Conservation (phyloP, 2,888 invertebrate genomes). For the Fissipunctia ypsillon region DNA sequence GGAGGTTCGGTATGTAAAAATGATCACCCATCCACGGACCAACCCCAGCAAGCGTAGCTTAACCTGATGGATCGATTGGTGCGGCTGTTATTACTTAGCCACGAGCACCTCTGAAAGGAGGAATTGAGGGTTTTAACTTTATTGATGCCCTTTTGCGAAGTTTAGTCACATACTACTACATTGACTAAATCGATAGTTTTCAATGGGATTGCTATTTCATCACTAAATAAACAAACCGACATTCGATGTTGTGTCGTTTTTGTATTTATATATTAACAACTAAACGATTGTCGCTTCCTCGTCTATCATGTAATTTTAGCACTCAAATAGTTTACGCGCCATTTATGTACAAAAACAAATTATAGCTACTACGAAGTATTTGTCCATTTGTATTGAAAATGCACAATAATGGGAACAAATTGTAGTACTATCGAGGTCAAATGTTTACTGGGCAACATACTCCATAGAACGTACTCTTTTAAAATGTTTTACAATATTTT, state of each 20-base stretch:
- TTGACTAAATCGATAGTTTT: background rate
- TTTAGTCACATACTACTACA: background rate
- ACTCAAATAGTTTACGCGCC: conserved; percentile 27
- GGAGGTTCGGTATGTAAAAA: too few relatives aligned
- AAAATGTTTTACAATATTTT: background rate
- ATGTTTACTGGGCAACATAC: too few relatives aligned
- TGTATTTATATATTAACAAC: conserved; percentile 30
- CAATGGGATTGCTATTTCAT: background rate
- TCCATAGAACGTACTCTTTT: too few relatives aligned
- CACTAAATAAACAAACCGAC: background rate
- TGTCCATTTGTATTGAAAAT: conserved; percentile 20
- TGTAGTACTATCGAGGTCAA: background rate
- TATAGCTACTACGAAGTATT: conserved; percentile 4
- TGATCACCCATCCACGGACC: too few relatives aligned
- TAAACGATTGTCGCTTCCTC: conserved; percentile 20
- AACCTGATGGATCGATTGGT: too few relatives aligned
- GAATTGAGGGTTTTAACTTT: too few relatives aligned
- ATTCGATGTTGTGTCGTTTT: background rate
- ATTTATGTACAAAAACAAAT: conserved; percentile 22
- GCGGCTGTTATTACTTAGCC: too few relatives aligned
- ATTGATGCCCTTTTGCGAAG: background rate
- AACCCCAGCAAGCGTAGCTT: too few relatives aligned
- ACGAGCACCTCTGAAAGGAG: too few relatives aligned
- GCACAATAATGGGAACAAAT: background rate
- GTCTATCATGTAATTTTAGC: conserved; percentile 30